Base-by-base conservation (phyloP, 2,797 vertebrate species). In the Crocodylus rhombifer region DNA sequence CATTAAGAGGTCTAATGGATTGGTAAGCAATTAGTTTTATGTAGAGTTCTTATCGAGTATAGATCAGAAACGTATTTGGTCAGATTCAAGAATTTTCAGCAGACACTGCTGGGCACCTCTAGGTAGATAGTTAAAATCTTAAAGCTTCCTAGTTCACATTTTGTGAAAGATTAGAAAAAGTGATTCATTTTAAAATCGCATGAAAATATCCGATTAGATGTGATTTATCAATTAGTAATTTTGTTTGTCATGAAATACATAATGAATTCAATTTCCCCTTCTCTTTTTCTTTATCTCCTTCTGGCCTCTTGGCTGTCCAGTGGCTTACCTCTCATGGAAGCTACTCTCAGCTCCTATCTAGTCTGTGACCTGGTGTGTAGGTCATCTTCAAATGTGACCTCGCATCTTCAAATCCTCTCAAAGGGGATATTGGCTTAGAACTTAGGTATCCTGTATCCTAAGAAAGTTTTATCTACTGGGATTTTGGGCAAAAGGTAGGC, bases 181-280 rank as follows among this genome's bases (percentile, higher is more conserved):
- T 92, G 82, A 95, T 94, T 96, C 81, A 93, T 95, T 95, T 94
- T 84, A 75, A 78, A 86, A 69, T 95, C 95, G 87, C 42, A 86
- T 87, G 83, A 96, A 94, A 96, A 96, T 96, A 94, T 90, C 33
- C 88, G 64, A 64, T 94, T 92, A 88, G 63, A 87, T 62, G 51
- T 73, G 92, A 93, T 94, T 89, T 88, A 95, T 95, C 93, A 95
- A 96, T 96, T 92, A 95, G 26, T 30, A 55, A 77, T 96, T 95
- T 87, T 89, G 94, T 95, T 96, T 94, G 89, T 87, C 71, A 73
- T 85, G 57, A 55, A 93, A 92, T 95, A 63, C n/a, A 71, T 92
- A 96, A 96, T 96, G 87, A 93, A 91, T 90, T 82, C 11, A 89
- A 77, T 92, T 96, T 95, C 95, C 91, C 82, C 88, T 96, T 51